Conservation (phyloP, 64 coral and sea anemone species). For the Montipora efflorescens region DNA sequence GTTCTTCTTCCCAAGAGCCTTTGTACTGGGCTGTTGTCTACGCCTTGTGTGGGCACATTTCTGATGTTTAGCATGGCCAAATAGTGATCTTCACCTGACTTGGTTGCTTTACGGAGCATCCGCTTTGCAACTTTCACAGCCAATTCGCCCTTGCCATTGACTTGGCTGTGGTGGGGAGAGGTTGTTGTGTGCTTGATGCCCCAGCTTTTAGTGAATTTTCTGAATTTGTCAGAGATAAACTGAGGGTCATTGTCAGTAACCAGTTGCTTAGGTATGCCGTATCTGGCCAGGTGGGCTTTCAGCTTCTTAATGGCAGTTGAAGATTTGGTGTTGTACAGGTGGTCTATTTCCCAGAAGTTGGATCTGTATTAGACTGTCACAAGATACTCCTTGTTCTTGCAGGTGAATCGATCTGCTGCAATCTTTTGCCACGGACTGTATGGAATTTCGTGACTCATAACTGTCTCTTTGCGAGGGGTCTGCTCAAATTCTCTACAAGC, state of each 20-base stretch:
- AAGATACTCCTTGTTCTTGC: slow-evolving; percentile 24
- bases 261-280: slow-evolving; percentile 23
- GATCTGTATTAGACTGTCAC: slow-evolving; percentile 20
- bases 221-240: slow-evolving; percentile 31
- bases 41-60: slow-evolving; percentile 51
- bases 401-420: slow-evolving; percentile 6
- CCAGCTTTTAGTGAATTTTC: slow-evolving; percentile 12
- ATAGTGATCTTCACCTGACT: slow-evolving; percentile 55
- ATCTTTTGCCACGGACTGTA: slow-evolving; percentile 43
- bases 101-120: slow-evolving; percentile 40
- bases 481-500: slow-evolving; percentile 1
- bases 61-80: slow-evolving; percentile 56
- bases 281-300: slow-evolving; percentile 30
- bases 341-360: slow-evolving; percentile 48
- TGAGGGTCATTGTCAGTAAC: slow-evolving; percentile 37
- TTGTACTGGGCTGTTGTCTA: slow-evolving; percentile 35
- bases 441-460: slow-evolving; percentile 35
- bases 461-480: slow-evolving; percentile 28
- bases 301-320: slow-evolving; percentile 1
- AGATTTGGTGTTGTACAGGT: background rate
- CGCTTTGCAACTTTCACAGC: slow-evolving; percentile 59
- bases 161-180: slow-evolving; percentile 23
- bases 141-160: slow-evolving; percentile 47
- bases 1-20: slow-evolving; percentile 38
- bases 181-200: slow-evolving; percentile 38